These are phyloP conservation scores for Lepidurus couesii DNA, from an alignment of 1,140 invertebrate genomes.

Conservation along the genomic window DNA sequence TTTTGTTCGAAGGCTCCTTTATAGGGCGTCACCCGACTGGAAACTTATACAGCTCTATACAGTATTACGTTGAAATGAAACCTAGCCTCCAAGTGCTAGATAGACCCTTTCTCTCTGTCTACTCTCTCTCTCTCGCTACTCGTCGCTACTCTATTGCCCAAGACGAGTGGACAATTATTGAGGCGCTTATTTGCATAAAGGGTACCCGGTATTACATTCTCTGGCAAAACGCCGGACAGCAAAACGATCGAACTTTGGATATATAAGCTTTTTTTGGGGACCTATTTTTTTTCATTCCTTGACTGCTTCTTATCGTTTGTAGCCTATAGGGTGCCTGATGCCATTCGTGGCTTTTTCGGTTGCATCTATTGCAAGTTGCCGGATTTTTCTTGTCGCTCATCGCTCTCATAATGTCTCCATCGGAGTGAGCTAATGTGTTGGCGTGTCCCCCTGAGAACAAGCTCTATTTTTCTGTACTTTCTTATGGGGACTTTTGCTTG, in stretches of 20 bases:
- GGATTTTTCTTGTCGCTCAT: slow-evolving; percentile 18
- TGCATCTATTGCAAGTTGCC: background rate
- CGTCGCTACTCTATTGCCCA: no score
- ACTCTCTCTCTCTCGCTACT: no score
- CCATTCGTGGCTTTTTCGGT: background rate
- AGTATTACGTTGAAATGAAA: no score
- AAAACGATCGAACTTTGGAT: no score
- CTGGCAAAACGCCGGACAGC: background rate
- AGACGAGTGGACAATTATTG: background rate
- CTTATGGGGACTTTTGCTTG: background rate
- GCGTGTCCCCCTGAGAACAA: background rate
- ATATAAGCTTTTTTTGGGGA: no score
- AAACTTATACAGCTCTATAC: no score
- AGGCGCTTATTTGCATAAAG: background rate
- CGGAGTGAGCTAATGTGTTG: background rate
- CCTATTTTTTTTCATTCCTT: background rate
- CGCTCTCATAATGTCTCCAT: slow-evolving; percentile 11
- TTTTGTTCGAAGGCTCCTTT: no score
- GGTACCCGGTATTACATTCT: background rate
- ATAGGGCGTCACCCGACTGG: no score
- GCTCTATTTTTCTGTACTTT: background rate
- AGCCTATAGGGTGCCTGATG: no score
- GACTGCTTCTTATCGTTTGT: background rate
- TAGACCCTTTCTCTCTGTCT: no score
- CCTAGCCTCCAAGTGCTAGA: no score